Percentiles rank a stretch among this genome's conserved stretches.
Evolutionary conservation across 2,113 vertebrate species (phyloP).

Genomic region (Burhinus oedicnemus): DNA sequence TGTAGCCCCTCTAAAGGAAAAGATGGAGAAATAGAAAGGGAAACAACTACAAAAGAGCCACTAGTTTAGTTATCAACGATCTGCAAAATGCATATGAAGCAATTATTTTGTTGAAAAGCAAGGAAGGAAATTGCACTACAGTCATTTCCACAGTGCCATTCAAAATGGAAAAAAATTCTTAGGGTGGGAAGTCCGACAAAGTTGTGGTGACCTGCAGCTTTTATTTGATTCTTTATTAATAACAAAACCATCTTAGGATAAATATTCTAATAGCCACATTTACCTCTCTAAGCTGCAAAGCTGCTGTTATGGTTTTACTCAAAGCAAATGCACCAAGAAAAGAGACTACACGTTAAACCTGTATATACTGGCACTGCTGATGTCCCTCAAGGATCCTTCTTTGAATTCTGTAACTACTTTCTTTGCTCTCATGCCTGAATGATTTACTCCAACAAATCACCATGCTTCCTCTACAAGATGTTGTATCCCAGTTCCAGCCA

Average conservation of each 20-base stretch:
- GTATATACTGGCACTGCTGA: background rate
- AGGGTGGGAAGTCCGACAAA: background rate
- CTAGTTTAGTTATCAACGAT: conserved; percentile 26
- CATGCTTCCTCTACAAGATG: background rate
- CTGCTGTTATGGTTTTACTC: background rate
- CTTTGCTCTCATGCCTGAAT: background rate
- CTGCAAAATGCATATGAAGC: conserved; percentile 11
- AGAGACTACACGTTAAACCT: background rate
- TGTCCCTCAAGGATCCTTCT: background rate
- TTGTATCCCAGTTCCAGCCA: background rate
- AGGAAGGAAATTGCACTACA: background rate
- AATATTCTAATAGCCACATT: background rate
- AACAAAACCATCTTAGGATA: background rate
- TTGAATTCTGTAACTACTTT: background rate
- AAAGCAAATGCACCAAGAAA: background rate
- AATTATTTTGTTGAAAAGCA: conserved; percentile 24
- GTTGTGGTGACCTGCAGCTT: background rate
- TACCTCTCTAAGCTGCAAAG: background rate
- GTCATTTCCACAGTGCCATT: background rate
- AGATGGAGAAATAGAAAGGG: background rate
- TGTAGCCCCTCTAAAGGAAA: background rate
- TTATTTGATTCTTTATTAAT: background rate
- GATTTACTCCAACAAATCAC: background rate
- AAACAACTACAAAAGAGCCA: conserved; percentile 9
- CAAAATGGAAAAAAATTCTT: background rate